A percentile compares a stretch with the other conserved stretches of the same genome.
phyloP scores from a whole-genome alignment of 2,888 invertebrate species.

The Stenotaenia linearis region DNA sequence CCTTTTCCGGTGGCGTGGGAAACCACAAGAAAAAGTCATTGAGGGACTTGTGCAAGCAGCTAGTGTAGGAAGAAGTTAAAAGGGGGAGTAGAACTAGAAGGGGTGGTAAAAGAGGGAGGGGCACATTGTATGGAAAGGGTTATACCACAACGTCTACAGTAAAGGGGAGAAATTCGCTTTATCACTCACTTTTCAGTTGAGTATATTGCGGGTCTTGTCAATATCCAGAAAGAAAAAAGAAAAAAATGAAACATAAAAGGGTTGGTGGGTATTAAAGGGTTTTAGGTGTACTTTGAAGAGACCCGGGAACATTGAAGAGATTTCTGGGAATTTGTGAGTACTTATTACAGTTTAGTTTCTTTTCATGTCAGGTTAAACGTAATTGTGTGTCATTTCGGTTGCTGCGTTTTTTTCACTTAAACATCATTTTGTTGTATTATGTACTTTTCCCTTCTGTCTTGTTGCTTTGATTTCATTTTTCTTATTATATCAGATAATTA shows the following conservation, averaged over 20 bases:
- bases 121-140: conserved; percentile 24
- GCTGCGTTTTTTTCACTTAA: not conserved
- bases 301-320: conserved; percentile 16
- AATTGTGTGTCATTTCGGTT: not conserved
- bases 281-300: conserved; percentile 7
- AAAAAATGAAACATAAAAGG: not conserved
- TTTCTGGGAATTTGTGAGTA: conserved; percentile 8
- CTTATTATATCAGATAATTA: conserved; percentile 12
- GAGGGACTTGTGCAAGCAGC: conserved; percentile 11
- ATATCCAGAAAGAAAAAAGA: not conserved
- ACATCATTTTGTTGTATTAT: not conserved
- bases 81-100: conserved; percentile 19
- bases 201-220: conserved; percentile 7
- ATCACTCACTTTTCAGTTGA: conserved; percentile 20
- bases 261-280: not conserved
- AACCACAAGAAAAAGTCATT: conserved; percentile 21
- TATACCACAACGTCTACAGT: conserved; percentile 17
- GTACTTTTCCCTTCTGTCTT: not conserved
- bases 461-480: conserved; percentile 11
- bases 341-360: conserved; percentile 10
- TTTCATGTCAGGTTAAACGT: not conserved
- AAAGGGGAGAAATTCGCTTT: conserved; percentile 10
- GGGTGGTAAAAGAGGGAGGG: conserved; percentile 21
- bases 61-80: conserved; percentile 18
- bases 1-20: conserved; percentile 21